Base-by-base conservation (phyloP, 2,888 invertebrate species). In the Tholera decimalis region DNA sequence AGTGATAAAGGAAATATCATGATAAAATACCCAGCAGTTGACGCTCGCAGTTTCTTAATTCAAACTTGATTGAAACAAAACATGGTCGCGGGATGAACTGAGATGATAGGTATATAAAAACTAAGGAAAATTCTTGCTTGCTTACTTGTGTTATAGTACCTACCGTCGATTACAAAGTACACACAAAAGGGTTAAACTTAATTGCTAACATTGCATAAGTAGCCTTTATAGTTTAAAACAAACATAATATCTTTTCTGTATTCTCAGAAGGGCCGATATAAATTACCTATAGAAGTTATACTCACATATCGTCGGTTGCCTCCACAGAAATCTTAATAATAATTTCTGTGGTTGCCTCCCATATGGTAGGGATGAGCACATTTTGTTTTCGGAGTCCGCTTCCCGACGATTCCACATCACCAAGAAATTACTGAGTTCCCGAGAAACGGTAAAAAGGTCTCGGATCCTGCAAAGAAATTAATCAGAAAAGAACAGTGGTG, bases 41-140 rank as follows among this genome's bases (percentile, higher is more conserved):
- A 30, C 33, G n/a, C n/a, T 41, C 18, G 2, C 9, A 53, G 57
- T 33, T 60, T 33, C 37, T 68, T 69, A 68, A 74, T 55, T 67
- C 68, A 59, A 72, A 72, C 28, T 68, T 47, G n/a, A 47, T n/a
- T 41, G 11, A 18, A 72, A 74, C 60, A 61, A 60, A 75, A 72
- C 30, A 43, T 37, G 37, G 35, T 13, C 46, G 43, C 43, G 46
- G 46, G 26, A 41, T 51, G 18, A 13, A 71, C 57, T 57, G 18
- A 24, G 11, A 41, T 50, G 30, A 63, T 68, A 71, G 58, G 54
- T 26, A 13, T 28, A 18, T 71, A 71, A 63, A 18, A 35, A 11
- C 18, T 26, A 39, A 33, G n/a, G 20, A 53, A 37, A 73, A 26
- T 41, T 49, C 18, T 47, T 22, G 33, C 13, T 30, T 57, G 60